phyloP scores from a whole-genome alignment of 2,797 vertebrate species.

The Leuciscus waleckii region DNA sequence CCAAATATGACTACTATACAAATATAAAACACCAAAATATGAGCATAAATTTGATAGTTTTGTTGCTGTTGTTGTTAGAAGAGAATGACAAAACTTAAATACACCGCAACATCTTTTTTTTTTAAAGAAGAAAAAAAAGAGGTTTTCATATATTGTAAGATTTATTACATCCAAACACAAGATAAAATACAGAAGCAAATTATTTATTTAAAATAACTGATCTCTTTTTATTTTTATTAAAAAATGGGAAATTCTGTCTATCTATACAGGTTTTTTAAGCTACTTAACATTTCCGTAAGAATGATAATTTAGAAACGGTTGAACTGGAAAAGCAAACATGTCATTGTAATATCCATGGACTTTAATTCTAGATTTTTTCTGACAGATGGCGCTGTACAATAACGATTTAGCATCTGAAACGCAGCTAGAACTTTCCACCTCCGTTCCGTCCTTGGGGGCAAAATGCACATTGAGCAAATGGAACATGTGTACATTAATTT shows the following conservation, averaged over 20 bases:
- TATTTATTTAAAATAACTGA: not conserved
- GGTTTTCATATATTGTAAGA: not conserved
- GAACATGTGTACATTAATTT: not conserved
- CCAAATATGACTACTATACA: not conserved
- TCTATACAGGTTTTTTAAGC: not conserved
- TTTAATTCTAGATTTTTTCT: conserved; percentile 9
- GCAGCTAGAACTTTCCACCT: conserved; percentile 51
- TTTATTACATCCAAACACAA: not conserved
- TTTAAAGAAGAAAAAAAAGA: not conserved
- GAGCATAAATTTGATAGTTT: not conserved
- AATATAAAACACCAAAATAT: not conserved
- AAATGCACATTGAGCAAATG: conserved; percentile 33
- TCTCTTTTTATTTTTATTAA: not conserved
- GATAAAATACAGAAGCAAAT: not conserved
- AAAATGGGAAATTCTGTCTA: not conserved
- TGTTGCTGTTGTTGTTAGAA: not conserved
- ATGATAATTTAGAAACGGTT: not conserved
- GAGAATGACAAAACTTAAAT: not conserved
- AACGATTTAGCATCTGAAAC: conserved; percentile 50
- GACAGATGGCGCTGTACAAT: conserved; percentile 67
- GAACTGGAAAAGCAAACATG: not conserved
- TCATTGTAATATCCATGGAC: not conserved
- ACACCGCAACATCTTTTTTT: not conserved
- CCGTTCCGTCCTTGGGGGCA: conserved; percentile 48
- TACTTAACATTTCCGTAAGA: not conserved